Base-by-base conservation (phyloP, 2,888 invertebrate species). In the Heliconius ethilla region DNA sequence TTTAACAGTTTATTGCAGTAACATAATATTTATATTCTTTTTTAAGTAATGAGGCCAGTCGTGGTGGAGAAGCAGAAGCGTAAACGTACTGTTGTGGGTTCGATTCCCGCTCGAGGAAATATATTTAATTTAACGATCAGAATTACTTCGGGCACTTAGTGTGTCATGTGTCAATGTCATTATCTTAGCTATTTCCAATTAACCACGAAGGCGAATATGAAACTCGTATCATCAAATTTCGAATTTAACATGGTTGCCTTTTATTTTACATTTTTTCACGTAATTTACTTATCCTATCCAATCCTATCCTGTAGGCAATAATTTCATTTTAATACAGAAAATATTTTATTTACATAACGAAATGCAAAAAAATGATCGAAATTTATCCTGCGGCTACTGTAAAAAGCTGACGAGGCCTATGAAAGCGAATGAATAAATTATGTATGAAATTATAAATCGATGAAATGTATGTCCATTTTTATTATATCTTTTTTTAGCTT, bases 371-470 rank as follows among this genome's bases (percentile, higher is more conserved):
- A 59, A 59, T 33, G 3, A 33, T 72, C 33, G 33, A 10, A n/a
- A n/a, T 55, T 33, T 22, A 55, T 29, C 55, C 51, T 29, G 55
- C 29, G 29, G 70, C 70, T n/a, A 59, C 33, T 51, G 55, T 72
- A 72, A 13, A 59, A 72, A 9, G 55, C 70, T 33, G 55, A 70
- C 29, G 70, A 55, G 70, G 70, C 51, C n/a, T 55, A 70, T 70
- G 55, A 70, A 55, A 33, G 33, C 70, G 51, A 70, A 70, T 70
- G 70, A 29, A 70, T 45, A 51, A 29, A 55, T 70, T 55, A 70
- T 55, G 22, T 55, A 55, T 27, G 13, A 29, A 70, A 70, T 29
- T 70, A 51, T 29, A 55, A 29, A 29, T 70, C 70, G 55, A 55
- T 70, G n/a, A 67, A 67, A 67, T 15, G 27, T 70, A 59, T 59